A percentile compares a stretch with the other conserved stretches of the same genome.
Evolutionary conservation across 64 coral and sea anemone genomes (phyloP).

Genomic region (Catalaphyllia jardinei): DNA sequence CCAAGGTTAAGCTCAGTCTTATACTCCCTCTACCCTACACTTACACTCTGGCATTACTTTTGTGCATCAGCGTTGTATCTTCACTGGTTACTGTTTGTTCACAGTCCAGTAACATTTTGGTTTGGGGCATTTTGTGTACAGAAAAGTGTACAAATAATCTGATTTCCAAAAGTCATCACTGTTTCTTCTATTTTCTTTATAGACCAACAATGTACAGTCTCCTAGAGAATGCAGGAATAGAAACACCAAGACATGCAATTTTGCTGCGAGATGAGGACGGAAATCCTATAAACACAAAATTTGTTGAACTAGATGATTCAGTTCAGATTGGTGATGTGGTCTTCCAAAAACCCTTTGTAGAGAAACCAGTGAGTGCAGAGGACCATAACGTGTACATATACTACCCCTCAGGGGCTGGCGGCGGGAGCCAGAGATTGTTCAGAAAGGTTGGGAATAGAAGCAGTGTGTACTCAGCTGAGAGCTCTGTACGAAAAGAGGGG

Average conservation of each 20-base stretch:
- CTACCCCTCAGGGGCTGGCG: slow-evolving; percentile 89
- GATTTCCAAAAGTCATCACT: background rate
- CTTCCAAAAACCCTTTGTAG: slow-evolving; percentile 98
- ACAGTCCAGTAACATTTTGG: no score
- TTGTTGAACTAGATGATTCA: slow-evolving; percentile 86
- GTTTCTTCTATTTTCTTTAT: slow-evolving; percentile 8
- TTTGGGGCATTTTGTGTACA: background rate
- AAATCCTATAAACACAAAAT: slow-evolving; percentile 76
- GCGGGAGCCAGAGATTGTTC: slow-evolving; percentile 92
- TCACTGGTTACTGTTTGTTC: no score
- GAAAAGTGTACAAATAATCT: background rate
- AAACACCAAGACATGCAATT: slow-evolving; percentile 86
- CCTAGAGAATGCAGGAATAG: slow-evolving; percentile 73
- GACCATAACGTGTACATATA: slow-evolving; percentile 97
- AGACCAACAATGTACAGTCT: slow-evolving; percentile 86
- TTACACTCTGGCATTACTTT: no score
- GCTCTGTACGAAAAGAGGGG: slow-evolving; percentile 84
- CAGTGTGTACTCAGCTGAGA: slow-evolving; percentile 93
- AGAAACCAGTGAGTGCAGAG: slow-evolving; percentile 95
- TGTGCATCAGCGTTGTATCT: no score
- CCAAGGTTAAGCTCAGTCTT: no score
- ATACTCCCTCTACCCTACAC: no score
- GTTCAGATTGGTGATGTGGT: slow-evolving; percentile 87
- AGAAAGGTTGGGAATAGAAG: slow-evolving; percentile 95
- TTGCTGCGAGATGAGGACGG: slow-evolving; percentile 83